Evolutionary conservation across 2,113 vertebrate genomes (phyloP).

Genomic region (Paramormyrops kingsleyae): DNA sequence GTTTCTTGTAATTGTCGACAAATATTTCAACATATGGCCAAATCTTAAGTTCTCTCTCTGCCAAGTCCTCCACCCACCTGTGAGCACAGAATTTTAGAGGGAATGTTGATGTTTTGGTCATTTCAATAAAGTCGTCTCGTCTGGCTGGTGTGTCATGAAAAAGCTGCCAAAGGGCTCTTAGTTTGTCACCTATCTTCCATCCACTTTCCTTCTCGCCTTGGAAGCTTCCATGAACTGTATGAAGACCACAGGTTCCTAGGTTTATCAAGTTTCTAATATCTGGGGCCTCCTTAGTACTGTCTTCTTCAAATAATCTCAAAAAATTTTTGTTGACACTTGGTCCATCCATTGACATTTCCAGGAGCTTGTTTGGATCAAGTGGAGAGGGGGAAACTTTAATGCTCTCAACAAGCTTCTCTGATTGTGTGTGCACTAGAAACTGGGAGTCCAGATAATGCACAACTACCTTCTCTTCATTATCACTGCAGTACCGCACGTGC

Average conservation of each 20-base stretch:
- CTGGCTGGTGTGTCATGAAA: conserved; percentile 8
- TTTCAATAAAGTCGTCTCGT: conserved; percentile 5
- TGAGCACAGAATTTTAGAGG: conserved; percentile 11
- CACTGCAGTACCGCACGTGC: conserved; percentile 11
- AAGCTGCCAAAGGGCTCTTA: conserved; percentile 13
- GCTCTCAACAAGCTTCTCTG: conserved; percentile 19
- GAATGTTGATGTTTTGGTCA: conserved; percentile 12
- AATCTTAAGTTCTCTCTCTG: neutral
- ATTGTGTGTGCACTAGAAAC: conserved; percentile 15
- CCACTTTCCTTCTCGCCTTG: conserved; percentile 14
- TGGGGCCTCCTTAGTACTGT: neutral
- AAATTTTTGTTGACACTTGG: conserved; percentile 18
- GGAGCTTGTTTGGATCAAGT: conserved; percentile 17
- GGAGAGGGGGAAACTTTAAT: conserved; percentile 1
- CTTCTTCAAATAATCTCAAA: conserved; percentile 12
- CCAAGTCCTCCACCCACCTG: conserved; percentile 13
- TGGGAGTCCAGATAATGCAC: conserved; percentile 20
- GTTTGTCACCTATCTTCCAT: neutral
- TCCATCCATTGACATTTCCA: conserved; percentile 20
- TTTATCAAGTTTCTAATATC: conserved; percentile 6
- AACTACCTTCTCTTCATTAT: conserved; percentile 7
- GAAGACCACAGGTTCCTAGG: conserved; percentile 17
- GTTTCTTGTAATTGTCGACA: neutral
- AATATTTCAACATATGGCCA: neutral
- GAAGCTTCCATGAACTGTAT: conserved; percentile 20